These are phyloP conservation scores for Epizoanthus stellaris DNA, from an alignment of 92 coral and sea anemone species.

Conservation along the genomic window DNA sequence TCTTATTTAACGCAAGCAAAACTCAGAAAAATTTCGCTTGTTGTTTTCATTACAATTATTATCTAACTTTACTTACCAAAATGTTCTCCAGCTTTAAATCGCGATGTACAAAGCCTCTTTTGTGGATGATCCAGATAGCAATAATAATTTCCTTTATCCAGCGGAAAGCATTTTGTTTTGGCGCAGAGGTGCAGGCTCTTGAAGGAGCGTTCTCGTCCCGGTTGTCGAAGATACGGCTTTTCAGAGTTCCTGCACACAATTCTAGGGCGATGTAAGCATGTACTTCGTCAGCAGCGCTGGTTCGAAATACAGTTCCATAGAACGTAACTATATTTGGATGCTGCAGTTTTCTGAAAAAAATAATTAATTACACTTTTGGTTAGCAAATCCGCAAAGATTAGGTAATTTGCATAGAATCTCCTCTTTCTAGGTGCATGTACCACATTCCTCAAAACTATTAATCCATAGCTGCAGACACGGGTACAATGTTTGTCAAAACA, in stretches of 20 bases:
- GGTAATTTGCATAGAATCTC: too few relatives aligned
- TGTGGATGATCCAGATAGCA: neutral
- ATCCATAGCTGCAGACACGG: too few relatives aligned
- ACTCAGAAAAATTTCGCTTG: too few relatives aligned
- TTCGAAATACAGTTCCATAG: slow-evolving; percentile 6
- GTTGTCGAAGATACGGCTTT: neutral
- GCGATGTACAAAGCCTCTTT: neutral
- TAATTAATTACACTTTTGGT: too few relatives aligned
- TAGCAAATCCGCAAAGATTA: too few relatives aligned
- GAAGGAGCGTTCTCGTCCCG: neutral
- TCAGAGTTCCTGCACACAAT: neutral
- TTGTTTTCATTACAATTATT: too few relatives aligned
- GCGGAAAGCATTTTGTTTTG: neutral
- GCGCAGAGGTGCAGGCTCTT: neutral
- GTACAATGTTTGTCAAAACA: too few relatives aligned
- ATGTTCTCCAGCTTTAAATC: too few relatives aligned
- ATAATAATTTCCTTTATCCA: neutral
- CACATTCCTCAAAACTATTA: too few relatives aligned
- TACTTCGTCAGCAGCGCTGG: neutral
- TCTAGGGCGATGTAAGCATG: neutral
- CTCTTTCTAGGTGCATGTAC: too few relatives aligned
- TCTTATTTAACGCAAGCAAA: too few relatives aligned
- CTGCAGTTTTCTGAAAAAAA: neutral
- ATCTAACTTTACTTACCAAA: slow-evolving; percentile 6
- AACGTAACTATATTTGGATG: slow-evolving; percentile 1